Evolutionary conservation across 1,140 invertebrate genomes (phyloP), one percentile per base, ranked within the genome.

Genomic region (Halesus radiatus): DNA sequence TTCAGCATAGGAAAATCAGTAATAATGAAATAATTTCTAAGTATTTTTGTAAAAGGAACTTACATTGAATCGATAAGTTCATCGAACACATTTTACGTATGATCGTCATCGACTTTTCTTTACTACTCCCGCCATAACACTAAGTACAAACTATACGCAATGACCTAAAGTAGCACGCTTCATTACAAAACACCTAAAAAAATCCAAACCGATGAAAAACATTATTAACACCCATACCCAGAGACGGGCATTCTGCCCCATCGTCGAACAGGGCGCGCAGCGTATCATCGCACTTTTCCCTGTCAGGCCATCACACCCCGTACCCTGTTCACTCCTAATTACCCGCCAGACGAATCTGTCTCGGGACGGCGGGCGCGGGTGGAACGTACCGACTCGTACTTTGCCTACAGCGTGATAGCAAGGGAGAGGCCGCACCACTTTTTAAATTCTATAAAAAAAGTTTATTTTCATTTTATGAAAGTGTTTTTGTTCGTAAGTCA

Each of bases 341-440:
- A 76, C 74, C 74, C 23, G 53, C n/a, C 56, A 76, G 74, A 76
- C 74, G 62, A 76, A 76, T 76, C 74, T 76, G 74, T 76, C 74
- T 76, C 74, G 22, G 16, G 26, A 53, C 32, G 37, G 37, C 37
- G 37, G 37, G 37, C 10, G 10, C 37, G 37, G 37, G 37, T 10
- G 37, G 37, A 45, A 45, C 53, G 60, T n/a, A 23, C 52, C 15
- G 22, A 60, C 26, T 45, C 18, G 23, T 45, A 37, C 56, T 72
- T 60, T 76, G 74, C 74, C 74, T 56, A 60, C 74, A 76, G 29
- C 45, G 68, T 52, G 68, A 50, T 52, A 8, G n/a, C 50, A 50
- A 72, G 68, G 68, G 6, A 50, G 18, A 45, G 68, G 45, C 8
- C 32, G 7, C 68, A 72, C 68, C 4, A 6, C n/a, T 45, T 45